Base-by-base conservation (phyloP, 2,888 invertebrate species). In the Helicoverpa assulta region DNA sequence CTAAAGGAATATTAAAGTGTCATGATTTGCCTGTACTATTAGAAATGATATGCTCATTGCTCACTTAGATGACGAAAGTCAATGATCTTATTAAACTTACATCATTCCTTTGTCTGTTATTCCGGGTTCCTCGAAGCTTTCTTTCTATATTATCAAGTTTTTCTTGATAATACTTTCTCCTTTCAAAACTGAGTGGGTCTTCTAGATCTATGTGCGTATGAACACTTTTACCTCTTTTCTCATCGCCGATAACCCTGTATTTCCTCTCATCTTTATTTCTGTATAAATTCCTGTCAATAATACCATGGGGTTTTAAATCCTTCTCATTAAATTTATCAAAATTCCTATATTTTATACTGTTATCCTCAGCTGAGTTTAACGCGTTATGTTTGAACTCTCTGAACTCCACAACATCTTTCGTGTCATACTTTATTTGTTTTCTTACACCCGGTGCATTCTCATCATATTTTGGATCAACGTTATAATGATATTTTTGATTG, bases 141-240 rank as follows among this genome's bases (percentile, higher is more conserved):
- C 84, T 88, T 61, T 90, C 88, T 12, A 94, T 83, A 64, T 86
- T 89, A 37, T 91, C 88, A 5, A 94, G 80, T 83, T 91, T 94
- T 1, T 91, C 88, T 70, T 93, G 91, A 70, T 93, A 94, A 80
- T 86, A 93, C 63, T 88, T 90, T 67, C 89, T 88, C 82, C 92
- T 88, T 21, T 92, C 91, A 43, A 70, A 16, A 73, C 86, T 86
- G 7, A 93, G 68, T 4, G 78, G 75, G 55, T 91, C 90, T 19
- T 85, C 80, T 1, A 78, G 57, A 16, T 69, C 78, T 5, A 78
- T 72, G 50, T 56, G 56, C 14, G 58, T 18, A 67, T 76, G 80
- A 29, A 62, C 54, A 50, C 65, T 81, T 53, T 76, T 83, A 62
- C 68, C 71, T 60, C 69, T 72, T 10, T 59, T 64, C 43, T 33